These are phyloP conservation scores for Drosophila sproati DNA, from an alignment of 1,140 invertebrate species.

Conservation along the genomic window DNA sequence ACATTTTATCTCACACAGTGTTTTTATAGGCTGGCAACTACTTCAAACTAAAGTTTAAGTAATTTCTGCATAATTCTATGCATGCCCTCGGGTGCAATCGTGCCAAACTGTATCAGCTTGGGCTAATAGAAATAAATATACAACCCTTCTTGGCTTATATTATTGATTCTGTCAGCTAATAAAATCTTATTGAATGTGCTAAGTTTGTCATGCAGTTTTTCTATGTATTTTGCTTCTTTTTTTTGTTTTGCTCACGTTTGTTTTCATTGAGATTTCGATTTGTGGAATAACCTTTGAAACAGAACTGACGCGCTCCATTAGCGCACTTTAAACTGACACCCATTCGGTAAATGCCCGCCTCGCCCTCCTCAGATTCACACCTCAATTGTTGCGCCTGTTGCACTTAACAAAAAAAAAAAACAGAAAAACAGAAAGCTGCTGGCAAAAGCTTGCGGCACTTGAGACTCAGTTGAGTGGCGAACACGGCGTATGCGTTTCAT, in stretches of 20 bases:
- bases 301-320: conserved; percentile 43
- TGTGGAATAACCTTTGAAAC: neutral
- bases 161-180: conserved; percentile 22
- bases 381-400: conserved; percentile 57
- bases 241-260: neutral
- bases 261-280: neutral
- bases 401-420: conserved; percentile 46
- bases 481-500: conserved; percentile 50
- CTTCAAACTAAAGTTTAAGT: conserved; percentile 68
- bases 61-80: conserved; percentile 70
- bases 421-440: conserved; percentile 28
- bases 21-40: conserved; percentile 60
- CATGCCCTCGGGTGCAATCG: conserved; percentile 51
- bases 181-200: neutral
- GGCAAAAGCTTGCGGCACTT: conserved; percentile 52
- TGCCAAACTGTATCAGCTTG: conserved; percentile 9
- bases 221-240: neutral
- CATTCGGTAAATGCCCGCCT: conserved; percentile 1
- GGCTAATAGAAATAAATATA: conserved; percentile 68
- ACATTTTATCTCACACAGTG: conserved; percentile 34
- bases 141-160: neutral
- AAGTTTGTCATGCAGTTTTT: neutral
- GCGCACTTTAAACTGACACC: conserved; percentile 42
- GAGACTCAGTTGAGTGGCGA: conserved; percentile 65
- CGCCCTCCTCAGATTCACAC: conserved; percentile 23